Conservation (phyloP, 2,888 invertebrate genomes). For the Athalia circularis region DNA sequence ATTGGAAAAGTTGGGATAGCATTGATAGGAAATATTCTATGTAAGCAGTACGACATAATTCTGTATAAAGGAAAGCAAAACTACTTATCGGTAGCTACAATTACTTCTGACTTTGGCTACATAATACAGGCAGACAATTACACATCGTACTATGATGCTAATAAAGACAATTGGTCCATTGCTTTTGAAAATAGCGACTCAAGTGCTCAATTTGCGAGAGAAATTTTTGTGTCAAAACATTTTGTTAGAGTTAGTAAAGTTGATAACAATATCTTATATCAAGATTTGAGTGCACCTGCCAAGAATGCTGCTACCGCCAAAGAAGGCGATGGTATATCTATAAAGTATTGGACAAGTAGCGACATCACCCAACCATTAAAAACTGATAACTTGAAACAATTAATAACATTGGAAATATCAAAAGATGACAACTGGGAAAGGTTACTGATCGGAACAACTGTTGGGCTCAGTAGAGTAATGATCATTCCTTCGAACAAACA, state of each 20-base stretch:
- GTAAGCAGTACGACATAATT: constrained; percentile 66
- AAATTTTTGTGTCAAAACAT: constrained; percentile 65
- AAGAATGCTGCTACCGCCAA: constrained; percentile 55
- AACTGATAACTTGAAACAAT: constrained; percentile 55
- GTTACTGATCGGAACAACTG: constrained; percentile 58
- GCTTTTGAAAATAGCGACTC: constrained; percentile 72
- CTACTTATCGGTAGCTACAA: constrained; percentile 62
- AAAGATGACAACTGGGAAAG: constrained; percentile 67
- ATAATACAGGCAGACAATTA: constrained; percentile 66
- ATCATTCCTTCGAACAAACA: constrained; percentile 67
- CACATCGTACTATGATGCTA: constrained; percentile 74
- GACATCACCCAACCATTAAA: constrained; percentile 63
- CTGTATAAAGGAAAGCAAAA: constrained; percentile 68
- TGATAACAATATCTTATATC: constrained; percentile 60
- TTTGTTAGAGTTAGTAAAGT: constrained; percentile 56
- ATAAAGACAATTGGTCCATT: constrained; percentile 77
- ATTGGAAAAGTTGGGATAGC: constrained; percentile 70
- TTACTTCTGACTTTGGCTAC: constrained; percentile 65
- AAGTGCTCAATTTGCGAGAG: constrained; percentile 66
- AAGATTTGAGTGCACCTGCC: constrained; percentile 59
- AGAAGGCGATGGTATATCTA: constrained; percentile 60
- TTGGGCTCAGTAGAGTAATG: constrained; percentile 61
- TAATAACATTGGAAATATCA: constrained; percentile 62
- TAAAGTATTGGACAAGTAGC: constrained; percentile 60
- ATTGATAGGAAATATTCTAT: constrained; percentile 63